Evolutionary conservation across 2,113 vertebrate species (phyloP).

Genomic region (Desmodus rotundus): DNA sequence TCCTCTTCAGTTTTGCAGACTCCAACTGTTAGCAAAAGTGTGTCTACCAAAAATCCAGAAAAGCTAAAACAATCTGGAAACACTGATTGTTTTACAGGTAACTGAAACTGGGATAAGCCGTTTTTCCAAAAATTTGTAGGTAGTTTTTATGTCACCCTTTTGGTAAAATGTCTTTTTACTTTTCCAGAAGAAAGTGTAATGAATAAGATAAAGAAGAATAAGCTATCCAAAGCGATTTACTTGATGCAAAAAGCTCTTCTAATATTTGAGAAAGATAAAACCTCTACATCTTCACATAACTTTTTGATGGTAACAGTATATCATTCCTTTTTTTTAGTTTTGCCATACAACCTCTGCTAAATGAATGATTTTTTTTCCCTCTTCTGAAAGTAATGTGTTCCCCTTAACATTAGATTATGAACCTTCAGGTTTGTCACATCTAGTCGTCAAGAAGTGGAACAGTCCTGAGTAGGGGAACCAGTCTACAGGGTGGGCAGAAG

Average conservation of each 20-base stretch:
- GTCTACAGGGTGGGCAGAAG: not conserved
- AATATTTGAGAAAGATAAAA: constrained; percentile 74
- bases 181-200: constrained; percentile 83
- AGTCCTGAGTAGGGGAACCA: not conserved
- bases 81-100: constrained; percentile 78
- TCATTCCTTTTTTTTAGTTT: not conserved
- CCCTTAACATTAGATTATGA: not conserved
- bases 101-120: not conserved
- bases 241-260: constrained; percentile 89
- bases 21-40: constrained; percentile 9
- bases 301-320: constrained; percentile 86
- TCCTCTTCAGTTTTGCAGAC: constrained; percentile 63
- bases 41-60: constrained; percentile 40
- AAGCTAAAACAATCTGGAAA: constrained; percentile 45
- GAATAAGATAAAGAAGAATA: constrained; percentile 90
- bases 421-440: not conserved
- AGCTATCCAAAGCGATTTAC: constrained; percentile 89
- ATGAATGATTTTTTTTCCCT: not conserved
- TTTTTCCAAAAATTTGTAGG: not conserved
- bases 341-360: not conserved
- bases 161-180: constrained; percentile 64
- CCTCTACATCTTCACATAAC: constrained; percentile 67
- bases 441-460: not conserved
- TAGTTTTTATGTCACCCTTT: not conserved
- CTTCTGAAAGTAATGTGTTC: constrained; percentile 1